Percentiles rank a stretch among this genome's conserved stretches.
Conservation (phyloP, 2,888 invertebrate species). For the Pycnomerus fuliginosus region DNA sequence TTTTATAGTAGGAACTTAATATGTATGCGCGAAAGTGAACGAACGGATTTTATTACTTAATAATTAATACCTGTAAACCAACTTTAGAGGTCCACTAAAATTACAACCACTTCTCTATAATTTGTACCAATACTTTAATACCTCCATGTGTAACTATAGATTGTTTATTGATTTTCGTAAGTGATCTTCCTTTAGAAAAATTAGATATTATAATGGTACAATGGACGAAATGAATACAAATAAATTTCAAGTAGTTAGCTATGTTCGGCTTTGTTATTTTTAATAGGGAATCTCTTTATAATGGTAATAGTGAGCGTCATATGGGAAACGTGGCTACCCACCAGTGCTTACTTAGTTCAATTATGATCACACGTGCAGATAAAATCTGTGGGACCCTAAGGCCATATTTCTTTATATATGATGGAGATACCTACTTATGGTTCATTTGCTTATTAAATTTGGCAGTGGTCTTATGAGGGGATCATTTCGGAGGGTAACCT, state of each 20-base stretch:
- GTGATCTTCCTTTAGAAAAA: no score
- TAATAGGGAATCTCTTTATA: slow-evolving; percentile 19
- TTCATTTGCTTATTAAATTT: slow-evolving; percentile 18
- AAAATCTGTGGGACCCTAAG: slow-evolving; percentile 19
- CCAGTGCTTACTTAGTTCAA: slow-evolving; percentile 17
- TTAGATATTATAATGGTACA: neutral
- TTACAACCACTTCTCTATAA: no score
- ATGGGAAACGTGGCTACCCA: slow-evolving; percentile 20
- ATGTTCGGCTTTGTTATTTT: slow-evolving; percentile 7
- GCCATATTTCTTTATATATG: slow-evolving; percentile 8
- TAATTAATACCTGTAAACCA: neutral
- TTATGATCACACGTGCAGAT: slow-evolving; percentile 25
- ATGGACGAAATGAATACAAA: neutral
- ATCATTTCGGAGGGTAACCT: no score
- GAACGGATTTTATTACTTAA: neutral
- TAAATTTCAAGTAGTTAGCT: neutral
- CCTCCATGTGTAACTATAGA: no score
- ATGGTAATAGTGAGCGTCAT: slow-evolving; percentile 19
- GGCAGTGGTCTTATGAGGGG: slow-evolving; percentile 1
- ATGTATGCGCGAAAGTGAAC: neutral
- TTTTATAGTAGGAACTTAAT: neutral
- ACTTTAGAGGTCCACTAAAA: neutral
- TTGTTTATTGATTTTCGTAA: no score
- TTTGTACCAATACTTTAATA: no score
- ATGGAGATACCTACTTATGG: slow-evolving; percentile 5